Conservation (phyloP, 2,797 vertebrate genomes). For the Hydrolagus colliei region DNA sequence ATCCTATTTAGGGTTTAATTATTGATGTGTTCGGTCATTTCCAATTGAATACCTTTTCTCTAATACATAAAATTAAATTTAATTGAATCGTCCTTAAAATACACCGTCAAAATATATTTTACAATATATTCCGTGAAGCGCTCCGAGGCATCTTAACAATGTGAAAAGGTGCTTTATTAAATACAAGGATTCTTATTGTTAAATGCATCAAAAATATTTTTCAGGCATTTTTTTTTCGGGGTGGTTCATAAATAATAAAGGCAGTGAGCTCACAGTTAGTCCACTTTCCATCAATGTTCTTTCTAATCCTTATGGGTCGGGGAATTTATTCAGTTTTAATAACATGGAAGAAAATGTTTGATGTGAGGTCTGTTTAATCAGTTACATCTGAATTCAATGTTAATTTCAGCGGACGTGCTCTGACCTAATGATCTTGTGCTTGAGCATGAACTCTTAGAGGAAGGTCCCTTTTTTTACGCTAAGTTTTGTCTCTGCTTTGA, state of each 20-base stretch:
- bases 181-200: slow-evolving; percentile 36
- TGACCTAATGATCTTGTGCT: slow-evolving; percentile 32
- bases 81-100: too few relatives aligned
- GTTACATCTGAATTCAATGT: slow-evolving; percentile 20
- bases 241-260: slow-evolving; percentile 44
- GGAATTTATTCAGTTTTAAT: slow-evolving; percentile 46
- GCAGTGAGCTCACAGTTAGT: slow-evolving; percentile 51
- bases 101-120: too few relatives aligned
- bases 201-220: slow-evolving; percentile 52
- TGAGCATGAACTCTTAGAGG: not conserved
- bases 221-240: slow-evolving; percentile 37
- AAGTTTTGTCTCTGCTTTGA: slow-evolving; percentile 1
- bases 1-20: too few relatives aligned
- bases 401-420: not conserved
- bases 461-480: slow-evolving; percentile 12
- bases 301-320: slow-evolving; percentile 44
- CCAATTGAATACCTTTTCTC: slow-evolving; percentile 46
- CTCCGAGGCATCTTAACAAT: too few relatives aligned
- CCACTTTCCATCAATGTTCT: slow-evolving; percentile 51
- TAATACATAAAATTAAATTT: slow-evolving; percentile 31
- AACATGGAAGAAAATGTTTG: slow-evolving; percentile 37
- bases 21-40: too few relatives aligned
- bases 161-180: too few relatives aligned
- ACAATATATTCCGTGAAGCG: too few relatives aligned
- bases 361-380: slow-evolving; percentile 35